phyloP scores from a whole-genome alignment of 2,888 invertebrate species.

The Encarsia formosa region DNA sequence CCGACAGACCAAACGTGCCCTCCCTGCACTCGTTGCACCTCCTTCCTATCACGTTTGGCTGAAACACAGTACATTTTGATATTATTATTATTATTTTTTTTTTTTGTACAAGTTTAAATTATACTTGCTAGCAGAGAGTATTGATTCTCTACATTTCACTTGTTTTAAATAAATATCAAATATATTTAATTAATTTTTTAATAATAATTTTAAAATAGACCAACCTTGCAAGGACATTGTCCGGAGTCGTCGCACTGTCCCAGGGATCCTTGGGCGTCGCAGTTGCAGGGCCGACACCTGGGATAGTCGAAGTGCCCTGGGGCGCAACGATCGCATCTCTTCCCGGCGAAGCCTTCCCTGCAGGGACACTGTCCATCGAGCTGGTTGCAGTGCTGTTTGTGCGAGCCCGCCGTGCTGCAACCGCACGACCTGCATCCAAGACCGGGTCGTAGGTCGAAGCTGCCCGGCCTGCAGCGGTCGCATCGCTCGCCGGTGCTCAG shows the following conservation, averaged over 20 bases:
- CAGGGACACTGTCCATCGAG: constrained; percentile 73
- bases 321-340: constrained; percentile 77
- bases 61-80: no score
- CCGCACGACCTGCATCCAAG: constrained; percentile 78
- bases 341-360: constrained; percentile 69
- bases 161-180: no score
- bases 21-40: constrained; percentile 80
- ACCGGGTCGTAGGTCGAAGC: constrained; percentile 73
- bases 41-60: constrained; percentile 64
- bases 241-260: constrained; percentile 76
- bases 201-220: no score
- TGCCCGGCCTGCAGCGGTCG: constrained; percentile 73
- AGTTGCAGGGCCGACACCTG: constrained; percentile 80
- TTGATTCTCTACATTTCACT: no score
- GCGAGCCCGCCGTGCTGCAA: constrained; percentile 68
- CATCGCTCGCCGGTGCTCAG: constrained; percentile 81
- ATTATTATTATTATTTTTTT: no score
- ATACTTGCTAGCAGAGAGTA: no score
- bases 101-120: no score
- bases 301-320: constrained; percentile 87
- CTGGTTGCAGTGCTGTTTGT: constrained; percentile 67
- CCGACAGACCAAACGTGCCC: constrained; percentile 81
- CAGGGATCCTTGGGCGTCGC: constrained; percentile 70
- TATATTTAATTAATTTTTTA: no score
- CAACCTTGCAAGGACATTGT: constrained; percentile 85